Evolutionary conservation across 1,140 invertebrate species (phyloP).

Genomic region (Arctopsyche grandis): DNA sequence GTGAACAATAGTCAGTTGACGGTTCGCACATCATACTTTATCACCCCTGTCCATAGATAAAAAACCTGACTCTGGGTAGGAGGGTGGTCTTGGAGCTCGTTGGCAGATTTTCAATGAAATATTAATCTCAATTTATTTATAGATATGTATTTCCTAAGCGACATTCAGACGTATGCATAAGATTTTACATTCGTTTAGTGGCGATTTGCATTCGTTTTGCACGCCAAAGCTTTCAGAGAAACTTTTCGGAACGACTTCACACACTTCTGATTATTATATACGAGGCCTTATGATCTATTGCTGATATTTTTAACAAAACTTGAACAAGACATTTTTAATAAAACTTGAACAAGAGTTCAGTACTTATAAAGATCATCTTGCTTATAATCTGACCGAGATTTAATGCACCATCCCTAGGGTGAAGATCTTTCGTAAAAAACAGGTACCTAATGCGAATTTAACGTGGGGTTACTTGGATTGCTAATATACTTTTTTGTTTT

Average conservation of each 20-base stretch:
- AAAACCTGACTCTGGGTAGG: background rate
- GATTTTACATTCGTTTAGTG: background rate
- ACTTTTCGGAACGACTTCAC: too few species aligned
- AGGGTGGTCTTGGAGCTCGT: background rate
- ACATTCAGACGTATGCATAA: slow-evolving; percentile 12
- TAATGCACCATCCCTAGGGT: background rate
- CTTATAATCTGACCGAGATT: slow-evolving; percentile 11
- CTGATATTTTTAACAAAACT: too few species aligned
- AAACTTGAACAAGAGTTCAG: background rate
- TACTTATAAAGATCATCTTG: background rate
- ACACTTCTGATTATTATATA: too few species aligned
- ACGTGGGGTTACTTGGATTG: too few species aligned
- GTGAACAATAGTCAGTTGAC: background rate
- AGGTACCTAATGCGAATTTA: background rate
- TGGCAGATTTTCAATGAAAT: slow-evolving; percentile 43
- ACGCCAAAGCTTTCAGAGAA: too few species aligned
- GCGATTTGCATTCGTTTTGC: slow-evolving; percentile 8
- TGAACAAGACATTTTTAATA: too few species aligned
- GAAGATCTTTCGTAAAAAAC: background rate
- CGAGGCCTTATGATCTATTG: too few species aligned
- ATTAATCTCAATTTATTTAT: slow-evolving; percentile 40
- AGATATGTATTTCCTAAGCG: slow-evolving; percentile 2
- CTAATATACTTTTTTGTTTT: too few species aligned
- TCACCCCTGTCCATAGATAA: slow-evolving; percentile 12
- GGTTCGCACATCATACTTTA: background rate